Percentiles rank a stretch among this genome's conserved stretches.
Conservation (phyloP, 2,113 vertebrate genomes). For the Mustela nigripes region DNA sequence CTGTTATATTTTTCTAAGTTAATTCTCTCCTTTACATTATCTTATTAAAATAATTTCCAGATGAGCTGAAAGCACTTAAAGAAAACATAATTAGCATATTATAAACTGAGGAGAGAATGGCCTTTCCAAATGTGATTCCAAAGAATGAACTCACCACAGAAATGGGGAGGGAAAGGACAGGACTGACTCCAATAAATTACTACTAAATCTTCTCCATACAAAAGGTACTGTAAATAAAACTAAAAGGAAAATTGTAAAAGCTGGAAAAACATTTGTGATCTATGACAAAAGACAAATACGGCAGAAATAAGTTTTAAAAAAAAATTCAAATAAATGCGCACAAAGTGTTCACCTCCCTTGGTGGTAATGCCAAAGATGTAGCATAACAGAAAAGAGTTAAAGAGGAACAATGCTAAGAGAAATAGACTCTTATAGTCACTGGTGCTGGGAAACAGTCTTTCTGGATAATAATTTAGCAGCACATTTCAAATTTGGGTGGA, state of each 20-base stretch:
- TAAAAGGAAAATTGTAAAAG: not conserved
- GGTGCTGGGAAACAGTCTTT: not conserved
- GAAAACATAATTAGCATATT: not conserved
- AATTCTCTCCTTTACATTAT: slow-evolving; percentile 33
- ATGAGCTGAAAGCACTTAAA: not conserved
- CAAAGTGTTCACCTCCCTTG: not conserved
- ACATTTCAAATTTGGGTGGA: not conserved
- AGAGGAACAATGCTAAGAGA: not conserved
- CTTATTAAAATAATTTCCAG: slow-evolving; percentile 31
- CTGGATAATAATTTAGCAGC: not conserved
- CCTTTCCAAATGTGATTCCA: not conserved
- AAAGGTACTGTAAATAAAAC: not conserved
- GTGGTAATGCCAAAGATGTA: not conserved
- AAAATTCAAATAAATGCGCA: not conserved
- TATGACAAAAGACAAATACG: not conserved
- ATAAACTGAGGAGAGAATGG: not conserved
- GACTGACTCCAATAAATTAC: not conserved
- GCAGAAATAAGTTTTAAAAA: not conserved
- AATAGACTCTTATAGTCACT: not conserved
- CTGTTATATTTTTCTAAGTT: slow-evolving; percentile 35
- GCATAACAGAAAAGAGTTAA: not conserved
- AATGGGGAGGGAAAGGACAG: not conserved
- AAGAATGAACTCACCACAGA: not conserved
- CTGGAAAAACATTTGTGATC: not conserved
- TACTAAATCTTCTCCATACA: not conserved